Conservation (phyloP, 2,888 invertebrate genomes). For the Mesorhabditis sp. region DNA sequence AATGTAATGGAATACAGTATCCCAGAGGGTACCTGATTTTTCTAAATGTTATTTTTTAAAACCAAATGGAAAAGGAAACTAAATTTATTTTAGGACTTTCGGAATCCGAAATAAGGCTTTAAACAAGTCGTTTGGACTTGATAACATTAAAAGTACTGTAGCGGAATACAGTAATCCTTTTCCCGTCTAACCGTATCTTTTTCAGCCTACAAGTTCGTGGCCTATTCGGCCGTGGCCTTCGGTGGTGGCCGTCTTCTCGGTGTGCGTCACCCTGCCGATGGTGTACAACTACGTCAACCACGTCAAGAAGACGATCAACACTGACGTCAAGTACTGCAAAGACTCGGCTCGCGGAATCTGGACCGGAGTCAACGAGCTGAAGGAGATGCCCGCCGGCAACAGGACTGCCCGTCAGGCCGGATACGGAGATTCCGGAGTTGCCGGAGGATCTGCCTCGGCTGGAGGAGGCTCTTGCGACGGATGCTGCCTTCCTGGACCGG, state of each 20-base stretch:
- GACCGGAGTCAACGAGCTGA: slow-evolving; percentile 26
- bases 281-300: slow-evolving; percentile 2
- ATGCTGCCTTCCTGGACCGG: slow-evolving; percentile 6
- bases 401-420: slow-evolving; percentile 24
- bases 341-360: slow-evolving; percentile 28
- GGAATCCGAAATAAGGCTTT: too few species aligned
- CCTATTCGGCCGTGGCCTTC: slow-evolving; percentile 6
- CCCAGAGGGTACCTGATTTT: too few species aligned
- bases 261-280: slow-evolving; percentile 6
- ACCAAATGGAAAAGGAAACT: too few species aligned
- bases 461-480: not conserved
- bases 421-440: slow-evolving; percentile 11
- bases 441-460: not conserved
- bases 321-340: slow-evolving; percentile 6
- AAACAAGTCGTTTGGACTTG: too few species aligned
- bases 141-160: too few species aligned
- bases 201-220: slow-evolving; percentile 4
- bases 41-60: too few species aligned
- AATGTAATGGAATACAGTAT: too few species aligned
- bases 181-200: not conserved
- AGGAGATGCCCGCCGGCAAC: slow-evolving; percentile 14
- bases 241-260: slow-evolving; percentile 3
- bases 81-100: too few species aligned
- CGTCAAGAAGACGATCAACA: slow-evolving; percentile 2
- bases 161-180: too few species aligned